Conservation (phyloP, 2,888 invertebrate genomes). For the Orthosia cruda region DNA sequence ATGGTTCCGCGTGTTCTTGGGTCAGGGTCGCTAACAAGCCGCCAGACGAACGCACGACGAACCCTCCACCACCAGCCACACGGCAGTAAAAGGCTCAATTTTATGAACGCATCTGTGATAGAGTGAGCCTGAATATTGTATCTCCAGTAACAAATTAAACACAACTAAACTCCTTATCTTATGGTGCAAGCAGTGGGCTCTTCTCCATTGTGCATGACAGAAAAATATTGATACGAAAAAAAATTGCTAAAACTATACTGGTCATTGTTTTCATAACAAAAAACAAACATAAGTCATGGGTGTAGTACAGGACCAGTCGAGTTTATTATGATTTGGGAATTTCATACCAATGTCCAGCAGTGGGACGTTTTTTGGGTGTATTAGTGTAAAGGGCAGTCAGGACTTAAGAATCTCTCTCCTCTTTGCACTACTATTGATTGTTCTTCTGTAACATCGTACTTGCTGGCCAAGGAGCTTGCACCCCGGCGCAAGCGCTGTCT, state of each 20-base stretch:
- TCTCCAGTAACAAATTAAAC: not conserved
- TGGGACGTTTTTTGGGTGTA: no score
- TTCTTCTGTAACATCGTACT: not conserved
- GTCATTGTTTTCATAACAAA: no score
- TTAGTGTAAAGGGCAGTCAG: not conserved
- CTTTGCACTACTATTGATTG: not conserved
- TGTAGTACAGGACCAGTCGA: not conserved
- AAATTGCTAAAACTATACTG: not conserved
- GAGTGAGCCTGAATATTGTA: no score
- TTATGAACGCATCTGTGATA: no score
- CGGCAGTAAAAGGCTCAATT: not conserved
- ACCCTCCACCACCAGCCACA: not conserved
- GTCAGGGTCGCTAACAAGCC: conserved; percentile 49
- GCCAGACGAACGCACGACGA: not conserved
- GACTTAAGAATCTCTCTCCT: not conserved
- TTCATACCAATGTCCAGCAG: not conserved
- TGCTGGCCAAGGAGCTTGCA: no score
- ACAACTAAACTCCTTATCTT: not conserved
- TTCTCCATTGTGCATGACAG: not conserved
- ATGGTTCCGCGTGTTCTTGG: conserved; percentile 34
- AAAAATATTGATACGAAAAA: not conserved
- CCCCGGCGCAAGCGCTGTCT: no score
- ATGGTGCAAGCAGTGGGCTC: not conserved
- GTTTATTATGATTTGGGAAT: not conserved
- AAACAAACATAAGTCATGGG: not conserved